Evolutionary conservation across 1,140 invertebrate species (phyloP).

Genomic region (Drosophila paulistorum): DNA sequence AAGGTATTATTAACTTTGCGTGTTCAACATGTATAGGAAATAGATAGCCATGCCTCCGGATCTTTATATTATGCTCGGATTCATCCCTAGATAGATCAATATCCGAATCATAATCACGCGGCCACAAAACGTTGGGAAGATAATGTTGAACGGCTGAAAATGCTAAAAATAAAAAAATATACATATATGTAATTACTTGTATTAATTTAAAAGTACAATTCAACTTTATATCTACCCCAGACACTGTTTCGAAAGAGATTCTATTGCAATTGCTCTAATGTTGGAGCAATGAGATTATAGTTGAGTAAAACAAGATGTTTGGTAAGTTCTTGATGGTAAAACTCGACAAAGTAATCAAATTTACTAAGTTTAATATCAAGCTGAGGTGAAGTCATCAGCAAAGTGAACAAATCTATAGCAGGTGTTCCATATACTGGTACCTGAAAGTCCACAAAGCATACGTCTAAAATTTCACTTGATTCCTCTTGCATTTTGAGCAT

Average conservation of each 20-base stretch:
- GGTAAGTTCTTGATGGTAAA: slow-evolving; percentile 65
- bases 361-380: slow-evolving; percentile 58
- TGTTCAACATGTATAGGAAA: too few relatives aligned
- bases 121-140: slow-evolving; percentile 56
- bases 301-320: slow-evolving; percentile 54
- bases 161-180: slow-evolving; percentile 38
- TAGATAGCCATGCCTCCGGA: slow-evolving; percentile 17
- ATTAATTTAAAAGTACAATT: background rate
- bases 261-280: slow-evolving; percentile 56
- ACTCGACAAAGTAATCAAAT: slow-evolving; percentile 74
- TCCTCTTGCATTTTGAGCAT: slow-evolving; percentile 74
- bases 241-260: slow-evolving; percentile 55
- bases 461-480: slow-evolving; percentile 44
- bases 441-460: slow-evolving; percentile 83
- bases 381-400: slow-evolving; percentile 66
- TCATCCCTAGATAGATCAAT: slow-evolving; percentile 61
- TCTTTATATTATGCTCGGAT: slow-evolving; percentile 25
- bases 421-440: slow-evolving; percentile 73
- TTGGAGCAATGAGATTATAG: slow-evolving; percentile 54
- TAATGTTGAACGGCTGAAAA: slow-evolving; percentile 62
- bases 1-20: too few relatives aligned
- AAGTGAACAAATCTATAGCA: slow-evolving; percentile 76
- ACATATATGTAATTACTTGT: background rate
- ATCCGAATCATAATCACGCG: slow-evolving; percentile 23
- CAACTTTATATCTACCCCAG: slow-evolving; percentile 51